Conservation (phyloP, 1,140 invertebrate genomes). For the Tetraneura akinire region DNA sequence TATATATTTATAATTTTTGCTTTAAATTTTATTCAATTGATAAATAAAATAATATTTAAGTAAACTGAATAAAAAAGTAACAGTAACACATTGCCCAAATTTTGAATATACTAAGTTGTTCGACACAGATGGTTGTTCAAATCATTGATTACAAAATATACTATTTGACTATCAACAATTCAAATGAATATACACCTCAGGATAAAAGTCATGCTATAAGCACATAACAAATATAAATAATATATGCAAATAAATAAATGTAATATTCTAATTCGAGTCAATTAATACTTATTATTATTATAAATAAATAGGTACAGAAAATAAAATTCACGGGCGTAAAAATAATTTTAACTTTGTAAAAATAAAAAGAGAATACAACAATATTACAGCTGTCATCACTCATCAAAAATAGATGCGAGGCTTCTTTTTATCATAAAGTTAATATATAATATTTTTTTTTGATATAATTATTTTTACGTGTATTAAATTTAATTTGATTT, state of each 20-base stretch:
- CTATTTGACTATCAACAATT: too few species aligned
- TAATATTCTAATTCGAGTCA: constrained; percentile 50
- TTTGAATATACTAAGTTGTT: constrained; percentile 12
- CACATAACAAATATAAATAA: constrained; percentile 20
- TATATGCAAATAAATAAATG: constrained; percentile 42
- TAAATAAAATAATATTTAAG: not conserved
- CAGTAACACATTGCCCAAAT: not conserved
- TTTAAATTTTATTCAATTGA: constrained; percentile 16
- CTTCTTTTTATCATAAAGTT: constrained; percentile 43
- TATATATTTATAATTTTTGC: not conserved
- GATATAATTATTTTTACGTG: constrained; percentile 42
- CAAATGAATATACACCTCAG: not conserved
- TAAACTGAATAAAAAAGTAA: not conserved
- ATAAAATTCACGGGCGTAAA: constrained; percentile 50
- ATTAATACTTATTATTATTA: constrained; percentile 50
- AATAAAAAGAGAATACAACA: constrained; percentile 33
- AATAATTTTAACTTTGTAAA: constrained; percentile 47
- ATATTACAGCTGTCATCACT: constrained; percentile 29
- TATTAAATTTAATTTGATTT: constrained; percentile 51
- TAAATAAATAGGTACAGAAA: constrained; percentile 50
- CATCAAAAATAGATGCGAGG: constrained; percentile 44
- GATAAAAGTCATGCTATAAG: not conserved
- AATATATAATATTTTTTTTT: too few species aligned
- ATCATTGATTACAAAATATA: too few species aligned
- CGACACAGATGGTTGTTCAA: not conserved